Conservation (phyloP, 2,888 invertebrate genomes). For the Melinaea marsaeus region DNA sequence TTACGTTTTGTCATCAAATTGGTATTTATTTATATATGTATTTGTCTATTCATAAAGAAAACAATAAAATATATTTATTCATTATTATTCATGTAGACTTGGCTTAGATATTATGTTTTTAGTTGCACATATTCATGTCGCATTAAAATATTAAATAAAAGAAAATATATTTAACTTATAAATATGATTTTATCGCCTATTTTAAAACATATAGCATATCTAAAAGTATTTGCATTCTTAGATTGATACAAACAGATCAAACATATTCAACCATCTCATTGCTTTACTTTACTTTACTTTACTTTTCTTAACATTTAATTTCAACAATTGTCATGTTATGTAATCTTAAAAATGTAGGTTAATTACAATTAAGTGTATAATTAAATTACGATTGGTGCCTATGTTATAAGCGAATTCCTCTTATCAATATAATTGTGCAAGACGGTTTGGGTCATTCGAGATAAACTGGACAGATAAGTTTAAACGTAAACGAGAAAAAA, state of each 20-base stretch:
- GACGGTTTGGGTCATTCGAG: constrained; percentile 56
- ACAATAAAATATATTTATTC: no score
- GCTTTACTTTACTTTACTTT: no score
- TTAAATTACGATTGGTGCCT: constrained; percentile 32
- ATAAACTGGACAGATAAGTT: constrained; percentile 62
- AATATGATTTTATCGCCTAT: background rate
- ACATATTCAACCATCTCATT: background rate
- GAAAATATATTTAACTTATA: background rate
- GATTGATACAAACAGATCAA: no score
- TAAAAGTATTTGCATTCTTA: background rate
- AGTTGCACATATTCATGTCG: no score
- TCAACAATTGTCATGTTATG: constrained; percentile 13
- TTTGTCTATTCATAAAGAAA: no score
- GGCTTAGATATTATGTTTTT: no score
- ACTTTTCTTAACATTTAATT: constrained; percentile 6
- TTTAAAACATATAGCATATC: background rate
- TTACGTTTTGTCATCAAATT: no score
- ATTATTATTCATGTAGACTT: no score
- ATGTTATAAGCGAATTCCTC: constrained; percentile 48
- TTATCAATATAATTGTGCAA: constrained; percentile 66
- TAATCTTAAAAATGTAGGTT: constrained; percentile 33
- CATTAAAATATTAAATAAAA: no score
- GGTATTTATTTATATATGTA: no score
- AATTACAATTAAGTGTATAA: constrained; percentile 25
- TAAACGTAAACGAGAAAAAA: constrained; percentile 44